Evolutionary conservation across 2,113 vertebrate species (phyloP), one percentile per base, ranked within the genome.

Genomic region (Pantherophis guttatus): DNA sequence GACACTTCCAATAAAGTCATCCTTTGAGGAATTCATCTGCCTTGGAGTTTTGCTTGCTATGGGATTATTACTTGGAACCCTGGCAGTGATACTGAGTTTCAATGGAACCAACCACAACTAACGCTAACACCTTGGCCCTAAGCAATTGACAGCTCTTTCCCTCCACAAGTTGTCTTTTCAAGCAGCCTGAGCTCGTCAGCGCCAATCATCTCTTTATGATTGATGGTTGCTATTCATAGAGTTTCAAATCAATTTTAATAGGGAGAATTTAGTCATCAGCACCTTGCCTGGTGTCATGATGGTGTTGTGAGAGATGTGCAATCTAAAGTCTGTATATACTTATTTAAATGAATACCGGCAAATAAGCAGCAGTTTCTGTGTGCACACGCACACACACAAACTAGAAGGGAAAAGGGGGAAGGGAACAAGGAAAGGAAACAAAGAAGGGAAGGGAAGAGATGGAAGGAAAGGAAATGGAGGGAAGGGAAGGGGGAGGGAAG

Each of bases 321-420:
- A 19, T 48, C 33, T 10, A 17, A 48, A 48, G 5, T 17, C 1
- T 58, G 17, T 13, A 29, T 86, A 13, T n/a, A 17, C 33, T 48
- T 15, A 57, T 7, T 75, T 57, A 24, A 50, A n/a, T n/a, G 19
- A 50, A 86, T 59, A 54, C 23, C 23, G n/a, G 75, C 90, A 59
- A 86, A 86, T 58, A 48, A 11, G 39, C 52, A 57, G 17, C 13
- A n/a, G 8, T 50, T 57, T 57, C 58, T 39, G 23, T 21, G 24
- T 0, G 1, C 0, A 0, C 5, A 8, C 23, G 0, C 57, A 89
- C 17, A 15, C 1, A n/a, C 54, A n/a, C 62, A 65, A 5, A 65
- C 62, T n/a, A 65, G 11, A n/a, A 65, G 62, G 62, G 12, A 13
- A 65, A 65, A 11, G 62, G 1, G 59, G 24, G 3, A 62, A 29